Evolutionary conservation across 2,797 vertebrate genomes (phyloP), one percentile per base, ranked within the genome.

Genomic region (Manis pentadactyla): DNA sequence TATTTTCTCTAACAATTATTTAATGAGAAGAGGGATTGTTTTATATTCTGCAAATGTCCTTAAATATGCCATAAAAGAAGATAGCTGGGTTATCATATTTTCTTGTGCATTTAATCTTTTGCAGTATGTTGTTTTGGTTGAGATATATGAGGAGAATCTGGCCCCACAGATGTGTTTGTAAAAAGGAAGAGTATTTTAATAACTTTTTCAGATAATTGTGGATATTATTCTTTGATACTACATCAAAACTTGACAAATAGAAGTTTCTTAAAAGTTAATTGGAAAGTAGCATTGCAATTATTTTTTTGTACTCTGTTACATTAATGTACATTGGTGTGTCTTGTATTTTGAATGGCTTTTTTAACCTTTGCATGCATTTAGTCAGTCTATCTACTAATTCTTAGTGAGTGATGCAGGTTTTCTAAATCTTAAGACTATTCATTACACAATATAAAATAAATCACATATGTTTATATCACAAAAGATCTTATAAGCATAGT

Each of bases 201-300:
- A 91, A 81, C 34, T 31, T 59, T 81, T 81, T 75, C 25, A 31
- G 31, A 37, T 75, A 91, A 77, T 64, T 88, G n/a, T 87, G 23
- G 63, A 39, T 91, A 87, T 86, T 73, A 55, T 86, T 79, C 17
- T 94, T 91, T 83, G 25, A 55, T 77, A 27, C 2, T 57, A 46
- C 10, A 63, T 73, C 27, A 85, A 79, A 90, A 42, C 27, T 84
- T 46, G 23, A 77, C 68, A 90, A 87, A 51, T 84, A 81, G 25
- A 57, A 88, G 13, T 42, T 93, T 85, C 29, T 77, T 77, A 75
- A 74, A 95, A 49, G 66, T 81, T 95, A 74, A 81, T 69, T 87
- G 75, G 46, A 82, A 49, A 57, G 39, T 81, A 17, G 57, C 59
- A 25, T 42, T 87, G 37, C 82, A 87, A 0, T 53, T 75, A 4